Percentiles rank a stretch among this genome's conserved stretches.
Conservation (phyloP, 2,113 vertebrate species). For the Asarcornis scutulata region DNA sequence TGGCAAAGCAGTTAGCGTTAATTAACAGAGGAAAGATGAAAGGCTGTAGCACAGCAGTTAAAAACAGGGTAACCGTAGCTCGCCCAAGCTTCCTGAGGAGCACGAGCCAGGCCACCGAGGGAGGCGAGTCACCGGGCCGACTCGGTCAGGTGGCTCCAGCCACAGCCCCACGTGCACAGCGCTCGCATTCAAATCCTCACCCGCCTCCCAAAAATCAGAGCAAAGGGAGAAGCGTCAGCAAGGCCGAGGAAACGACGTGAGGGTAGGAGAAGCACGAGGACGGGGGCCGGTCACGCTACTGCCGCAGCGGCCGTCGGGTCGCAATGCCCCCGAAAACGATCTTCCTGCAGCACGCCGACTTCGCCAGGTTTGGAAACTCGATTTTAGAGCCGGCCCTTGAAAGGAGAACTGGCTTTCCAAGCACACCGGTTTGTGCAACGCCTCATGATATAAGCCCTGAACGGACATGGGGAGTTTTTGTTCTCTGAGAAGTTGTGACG, state of each 20-base stretch:
- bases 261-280: background rate
- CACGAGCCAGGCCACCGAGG: accelerated
- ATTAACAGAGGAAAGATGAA: constrained; percentile 47
- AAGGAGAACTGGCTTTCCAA: background rate
- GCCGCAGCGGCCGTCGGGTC: background rate
- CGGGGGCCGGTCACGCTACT: background rate
- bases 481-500: background rate
- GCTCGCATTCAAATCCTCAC: background rate
- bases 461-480: background rate
- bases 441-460: background rate
- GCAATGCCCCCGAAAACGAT: background rate
- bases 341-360: background rate
- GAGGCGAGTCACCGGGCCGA: background rate
- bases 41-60: constrained; percentile 5
- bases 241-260: accelerated
- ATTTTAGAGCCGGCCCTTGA: background rate
- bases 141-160: background rate
- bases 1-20: constrained; percentile 36
- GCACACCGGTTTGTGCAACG: background rate
- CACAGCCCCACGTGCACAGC: accelerated
- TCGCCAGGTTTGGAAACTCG: background rate
- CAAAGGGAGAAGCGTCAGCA: background rate
- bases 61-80: background rate
- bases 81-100: background rate
- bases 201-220: background rate